Conservation (phyloP, 1,140 invertebrate genomes). For the Drosophila biarmipes region DNA sequence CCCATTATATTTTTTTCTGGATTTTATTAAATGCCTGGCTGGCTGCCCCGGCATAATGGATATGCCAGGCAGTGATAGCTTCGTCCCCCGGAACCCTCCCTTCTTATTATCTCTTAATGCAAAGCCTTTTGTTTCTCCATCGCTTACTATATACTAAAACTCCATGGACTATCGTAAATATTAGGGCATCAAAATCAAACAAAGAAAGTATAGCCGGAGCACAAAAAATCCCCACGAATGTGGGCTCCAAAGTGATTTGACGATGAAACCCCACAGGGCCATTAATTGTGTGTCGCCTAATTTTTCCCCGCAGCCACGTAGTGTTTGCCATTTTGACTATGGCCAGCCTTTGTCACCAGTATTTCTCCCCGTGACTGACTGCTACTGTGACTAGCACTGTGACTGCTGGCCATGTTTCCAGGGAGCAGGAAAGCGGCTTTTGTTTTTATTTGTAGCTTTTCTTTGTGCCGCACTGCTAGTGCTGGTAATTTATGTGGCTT, state of each 20-base stretch:
- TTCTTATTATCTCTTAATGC: not conserved
- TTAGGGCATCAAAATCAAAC: slow-evolving; percentile 14
- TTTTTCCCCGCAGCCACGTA: slow-evolving; percentile 43
- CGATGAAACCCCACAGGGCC: slow-evolving; percentile 76
- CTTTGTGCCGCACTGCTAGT: slow-evolving; percentile 64
- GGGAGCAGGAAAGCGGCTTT: slow-evolving; percentile 68
- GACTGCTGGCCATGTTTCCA: slow-evolving; percentile 69
- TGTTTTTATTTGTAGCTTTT: slow-evolving; percentile 51
- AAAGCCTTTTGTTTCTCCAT: slow-evolving; percentile 4
- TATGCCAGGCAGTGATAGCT: not conserved
- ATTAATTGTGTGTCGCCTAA: slow-evolving; percentile 77
- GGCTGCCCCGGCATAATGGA: not conserved
- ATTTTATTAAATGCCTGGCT: not conserved
- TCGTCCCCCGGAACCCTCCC: not conserved
- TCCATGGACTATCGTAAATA: slow-evolving; percentile 11
- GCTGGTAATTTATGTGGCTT: slow-evolving; percentile 80
- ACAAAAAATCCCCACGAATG: slow-evolving; percentile 37
- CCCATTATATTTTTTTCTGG: not conserved
- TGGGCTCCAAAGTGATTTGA: slow-evolving; percentile 50
- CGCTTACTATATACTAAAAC: too few species aligned
- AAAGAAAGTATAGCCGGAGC: slow-evolving; percentile 14
- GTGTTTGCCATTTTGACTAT: slow-evolving; percentile 45
- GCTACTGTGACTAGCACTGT: not conserved
- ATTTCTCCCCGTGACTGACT: slow-evolving; percentile 10
- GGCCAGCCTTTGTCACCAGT: slow-evolving; percentile 37